These are phyloP conservation scores for Crossocerus cetratus DNA, from an alignment of 2,888 invertebrate species.

Conservation along the genomic window DNA sequence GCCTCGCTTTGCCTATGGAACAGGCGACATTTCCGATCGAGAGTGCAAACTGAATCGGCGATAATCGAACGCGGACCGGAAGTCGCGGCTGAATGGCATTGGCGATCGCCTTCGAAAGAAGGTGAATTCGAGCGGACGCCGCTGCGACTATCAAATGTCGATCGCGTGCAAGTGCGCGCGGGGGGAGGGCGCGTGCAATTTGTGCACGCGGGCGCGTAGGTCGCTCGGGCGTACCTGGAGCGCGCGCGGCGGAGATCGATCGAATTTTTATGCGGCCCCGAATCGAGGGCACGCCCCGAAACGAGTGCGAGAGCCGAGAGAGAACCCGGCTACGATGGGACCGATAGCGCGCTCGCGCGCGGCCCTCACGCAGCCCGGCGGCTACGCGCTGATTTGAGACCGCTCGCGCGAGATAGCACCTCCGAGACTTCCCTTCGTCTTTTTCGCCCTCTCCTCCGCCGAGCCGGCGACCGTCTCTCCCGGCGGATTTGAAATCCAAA, in stretches of 20 bases:
- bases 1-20: too few species aligned
- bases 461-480: background rate
- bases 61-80: too few species aligned
- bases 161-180: conserved; percentile 19
- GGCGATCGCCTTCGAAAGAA: too few species aligned
- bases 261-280: conserved; percentile 45
- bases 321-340: conserved; percentile 15
- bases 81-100: too few species aligned
- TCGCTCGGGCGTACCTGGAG: too few species aligned
- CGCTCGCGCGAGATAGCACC: too few species aligned
- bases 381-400: too few species aligned
- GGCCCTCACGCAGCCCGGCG: background rate
- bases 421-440: too few species aligned
- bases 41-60: too few species aligned
- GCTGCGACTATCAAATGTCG: conserved; percentile 45
- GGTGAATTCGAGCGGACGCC: background rate
- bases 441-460: too few species aligned
- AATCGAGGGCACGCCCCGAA: conserved; percentile 39
- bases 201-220: conserved; percentile 26
- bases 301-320: background rate
- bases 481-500: conserved; percentile 47
- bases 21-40: too few species aligned
- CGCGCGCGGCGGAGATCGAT: conserved; percentile 36
- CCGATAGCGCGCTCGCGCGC: conserved; percentile 15
- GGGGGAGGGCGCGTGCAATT: conserved; percentile 31